A percentile compares a stretch with the other conserved stretches of the same genome.
Evolutionary conservation across 2,797 vertebrate genomes (phyloP).

Genomic region (Oophaga sylvatica): DNA sequence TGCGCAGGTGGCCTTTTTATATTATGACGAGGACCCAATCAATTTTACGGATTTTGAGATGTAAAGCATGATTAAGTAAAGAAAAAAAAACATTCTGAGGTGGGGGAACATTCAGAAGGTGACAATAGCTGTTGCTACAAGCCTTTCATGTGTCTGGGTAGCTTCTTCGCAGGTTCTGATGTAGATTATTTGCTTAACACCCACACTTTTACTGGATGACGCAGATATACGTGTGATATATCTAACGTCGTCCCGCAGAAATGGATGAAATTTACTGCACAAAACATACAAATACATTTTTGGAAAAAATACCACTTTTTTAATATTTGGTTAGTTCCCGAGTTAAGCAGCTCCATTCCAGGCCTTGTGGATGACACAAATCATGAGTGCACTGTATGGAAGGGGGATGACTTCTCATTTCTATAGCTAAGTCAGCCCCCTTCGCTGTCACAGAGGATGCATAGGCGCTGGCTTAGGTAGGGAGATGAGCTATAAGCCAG

Average conservation of each 20-base stretch:
- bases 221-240: neutral
- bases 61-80: neutral
- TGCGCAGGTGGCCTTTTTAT: too few species aligned
- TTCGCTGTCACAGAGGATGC: too few species aligned
- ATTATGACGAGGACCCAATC: too few species aligned
- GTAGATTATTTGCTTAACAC: constrained; percentile 36
- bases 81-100: neutral
- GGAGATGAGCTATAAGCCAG: too few species aligned
- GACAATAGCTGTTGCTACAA: constrained; percentile 8
- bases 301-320: neutral
- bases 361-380: too few species aligned
- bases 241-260: constrained; percentile 1
- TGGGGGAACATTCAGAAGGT: too few species aligned
- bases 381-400: too few species aligned
- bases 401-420: too few species aligned
- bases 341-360: too few species aligned
- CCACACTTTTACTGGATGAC: constrained; percentile 6
- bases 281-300: neutral
- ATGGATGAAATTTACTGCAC: neutral
- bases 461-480: too few species aligned
- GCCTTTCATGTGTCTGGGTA: neutral
- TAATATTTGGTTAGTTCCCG: too few species aligned
- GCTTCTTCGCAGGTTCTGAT: neutral
- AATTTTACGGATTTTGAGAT: neutral
- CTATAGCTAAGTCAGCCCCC: too few species aligned